Evolutionary conservation across 2,888 invertebrate species (phyloP).

Genomic region (Callosobruchus maculatus): DNA sequence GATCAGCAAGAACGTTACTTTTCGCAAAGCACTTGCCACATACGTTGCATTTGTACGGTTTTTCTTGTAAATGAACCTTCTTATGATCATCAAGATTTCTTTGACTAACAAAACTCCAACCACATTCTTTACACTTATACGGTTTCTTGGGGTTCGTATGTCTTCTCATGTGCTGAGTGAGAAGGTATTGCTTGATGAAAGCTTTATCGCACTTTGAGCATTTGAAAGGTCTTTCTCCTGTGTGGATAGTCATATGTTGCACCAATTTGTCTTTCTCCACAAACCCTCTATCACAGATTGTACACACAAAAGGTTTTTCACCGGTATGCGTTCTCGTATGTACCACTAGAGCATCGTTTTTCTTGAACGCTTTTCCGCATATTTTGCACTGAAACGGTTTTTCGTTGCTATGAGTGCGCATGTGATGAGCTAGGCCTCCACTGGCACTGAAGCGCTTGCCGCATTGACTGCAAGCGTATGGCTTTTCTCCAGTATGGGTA

Average conservation of each 20-base stretch:
- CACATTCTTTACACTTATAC: conserved; percentile 13
- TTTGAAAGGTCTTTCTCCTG: conserved; percentile 26
- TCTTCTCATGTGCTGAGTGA: conserved; percentile 36
- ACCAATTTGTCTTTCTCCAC: conserved; percentile 28
- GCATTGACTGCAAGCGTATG: conserved; percentile 49
- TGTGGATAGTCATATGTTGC: conserved; percentile 41
- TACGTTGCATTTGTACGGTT: conserved; percentile 11
- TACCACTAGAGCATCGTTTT: conserved; percentile 29
- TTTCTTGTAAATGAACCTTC: conserved; percentile 15
- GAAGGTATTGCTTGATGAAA: conserved; percentile 40
- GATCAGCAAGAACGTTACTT: conserved; percentile 36
- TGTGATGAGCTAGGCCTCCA: conserved; percentile 34
- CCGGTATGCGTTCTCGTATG: conserved; percentile 32
- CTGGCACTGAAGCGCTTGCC: conserved; percentile 51
- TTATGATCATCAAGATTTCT: conserved; percentile 10
- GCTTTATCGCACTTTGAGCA: conserved; percentile 46
- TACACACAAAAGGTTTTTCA: conserved; percentile 25
- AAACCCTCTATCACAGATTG: conserved; percentile 30
- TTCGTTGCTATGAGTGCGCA: conserved; percentile 42
- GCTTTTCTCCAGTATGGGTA: conserved; percentile 40
- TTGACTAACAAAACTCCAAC: conserved; percentile 10
- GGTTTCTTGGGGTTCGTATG: conserved; percentile 31
- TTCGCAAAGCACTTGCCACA: conserved; percentile 36
- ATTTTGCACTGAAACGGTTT: conserved; percentile 34
- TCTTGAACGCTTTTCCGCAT: conserved; percentile 31